Evolutionary conservation across 2,888 invertebrate genomes (phyloP).

Genomic region (Lasioglossum leucozonium): DNA sequence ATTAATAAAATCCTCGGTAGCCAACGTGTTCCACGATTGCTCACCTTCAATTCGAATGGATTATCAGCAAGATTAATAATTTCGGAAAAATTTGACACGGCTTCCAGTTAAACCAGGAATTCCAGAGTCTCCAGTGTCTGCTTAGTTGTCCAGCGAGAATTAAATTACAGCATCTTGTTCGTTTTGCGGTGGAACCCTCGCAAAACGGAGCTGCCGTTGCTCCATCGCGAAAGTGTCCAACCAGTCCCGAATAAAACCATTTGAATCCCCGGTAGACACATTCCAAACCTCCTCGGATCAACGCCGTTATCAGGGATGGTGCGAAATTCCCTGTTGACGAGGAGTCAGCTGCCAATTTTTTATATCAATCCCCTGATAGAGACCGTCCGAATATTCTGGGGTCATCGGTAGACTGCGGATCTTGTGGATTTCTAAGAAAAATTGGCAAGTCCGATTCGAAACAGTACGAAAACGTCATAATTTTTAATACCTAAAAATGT

Average conservation of each 20-base stretch:
- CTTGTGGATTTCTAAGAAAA: too few relatives aligned
- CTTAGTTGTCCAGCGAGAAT: constrained; percentile 1
- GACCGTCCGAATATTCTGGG: too few relatives aligned
- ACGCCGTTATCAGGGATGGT: not conserved
- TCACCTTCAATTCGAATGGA: not conserved
- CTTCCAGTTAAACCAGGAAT: not conserved
- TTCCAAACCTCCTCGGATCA: not conserved
- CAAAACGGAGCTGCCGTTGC: not conserved
- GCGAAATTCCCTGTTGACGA: not conserved
- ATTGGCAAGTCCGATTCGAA: too few relatives aligned
- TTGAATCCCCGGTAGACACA: not conserved
- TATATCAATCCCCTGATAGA: not conserved
- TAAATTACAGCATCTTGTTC: constrained; percentile 2
- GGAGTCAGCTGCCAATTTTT: not conserved
- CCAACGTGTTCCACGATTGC: not conserved
- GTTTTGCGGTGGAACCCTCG: not conserved
- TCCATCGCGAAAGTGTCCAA: not conserved
- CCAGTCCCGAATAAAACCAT: constrained; percentile 1
- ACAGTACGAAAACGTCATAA: too few relatives aligned
- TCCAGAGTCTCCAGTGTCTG: not conserved
- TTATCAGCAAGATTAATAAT: not conserved
- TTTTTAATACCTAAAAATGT: too few relatives aligned
- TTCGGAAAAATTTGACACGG: not conserved
- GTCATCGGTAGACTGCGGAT: too few relatives aligned
- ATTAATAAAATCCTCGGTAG: not conserved